Conservation (phyloP, 2,797 vertebrate species). For the Dipus sagitta region DNA sequence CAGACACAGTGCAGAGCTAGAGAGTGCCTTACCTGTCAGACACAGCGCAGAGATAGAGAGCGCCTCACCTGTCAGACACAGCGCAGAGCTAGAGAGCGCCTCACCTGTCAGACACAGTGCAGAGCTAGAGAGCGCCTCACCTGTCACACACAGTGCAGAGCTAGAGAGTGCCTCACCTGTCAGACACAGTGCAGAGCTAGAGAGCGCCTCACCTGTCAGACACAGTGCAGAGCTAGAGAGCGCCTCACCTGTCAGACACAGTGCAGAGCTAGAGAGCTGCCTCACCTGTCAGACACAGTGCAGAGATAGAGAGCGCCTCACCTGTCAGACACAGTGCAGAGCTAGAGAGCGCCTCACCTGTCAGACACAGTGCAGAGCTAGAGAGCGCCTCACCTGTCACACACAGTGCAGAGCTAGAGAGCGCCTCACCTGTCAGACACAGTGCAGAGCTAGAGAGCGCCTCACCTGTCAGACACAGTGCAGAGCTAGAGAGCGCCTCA, state of each 20-base stretch:
- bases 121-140: not conserved
- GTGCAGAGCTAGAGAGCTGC: not conserved
- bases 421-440: not conserved
- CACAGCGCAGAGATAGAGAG: not conserved
- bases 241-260: too few relatives aligned
- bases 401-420: not conserved
- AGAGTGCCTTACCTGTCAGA: too few relatives aligned
- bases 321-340: too few relatives aligned
- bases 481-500: not conserved
- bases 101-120: too few relatives aligned
- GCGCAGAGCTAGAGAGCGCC: too few relatives aligned
- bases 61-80: not conserved
- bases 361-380: not conserved
- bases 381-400: too few relatives aligned
- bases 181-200: too few relatives aligned
- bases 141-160: not conserved
- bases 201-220: not conserved
- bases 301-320: too few relatives aligned
- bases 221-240: not conserved
- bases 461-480: too few relatives aligned
- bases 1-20: not conserved
- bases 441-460: too few relatives aligned
- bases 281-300: not conserved
- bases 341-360: not conserved
- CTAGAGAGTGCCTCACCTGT: too few relatives aligned